A percentile compares a stretch with the other conserved stretches of the same genome.
phyloP scores from a whole-genome alignment of 1,140 invertebrate species.

The Bacillus rossius region DNA sequence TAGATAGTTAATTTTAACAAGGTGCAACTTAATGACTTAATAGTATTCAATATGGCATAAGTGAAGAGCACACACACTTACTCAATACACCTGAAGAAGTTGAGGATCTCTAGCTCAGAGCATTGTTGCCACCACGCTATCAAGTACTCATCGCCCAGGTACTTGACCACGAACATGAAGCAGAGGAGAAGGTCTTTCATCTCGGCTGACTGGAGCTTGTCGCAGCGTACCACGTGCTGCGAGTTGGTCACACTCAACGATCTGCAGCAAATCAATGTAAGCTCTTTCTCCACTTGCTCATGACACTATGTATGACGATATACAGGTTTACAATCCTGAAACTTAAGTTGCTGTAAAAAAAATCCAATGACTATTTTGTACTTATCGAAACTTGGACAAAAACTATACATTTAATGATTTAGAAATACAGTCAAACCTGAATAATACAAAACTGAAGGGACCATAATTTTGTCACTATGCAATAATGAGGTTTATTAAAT shows the following conservation, averaged over 20 bases:
- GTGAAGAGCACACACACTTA: conserved; percentile 42
- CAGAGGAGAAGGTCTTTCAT: conserved; percentile 85
- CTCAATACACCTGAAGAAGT: conserved; percentile 78
- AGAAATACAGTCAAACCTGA: no score
- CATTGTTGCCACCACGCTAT: conserved; percentile 87
- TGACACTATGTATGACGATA: no score
- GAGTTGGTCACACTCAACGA: conserved; percentile 53
- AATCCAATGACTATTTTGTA: no score
- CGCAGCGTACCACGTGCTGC: conserved; percentile 50
- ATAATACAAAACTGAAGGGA: no score
- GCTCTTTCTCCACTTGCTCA: no score
- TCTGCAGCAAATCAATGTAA: conserved; percentile 28
- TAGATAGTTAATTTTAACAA: background rate
- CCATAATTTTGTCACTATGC: no score
- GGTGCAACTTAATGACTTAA: background rate
- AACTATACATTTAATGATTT: no score
- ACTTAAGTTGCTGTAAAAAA: no score
- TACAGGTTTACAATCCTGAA: no score
- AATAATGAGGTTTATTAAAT: no score
- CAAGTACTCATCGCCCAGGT: conserved; percentile 82
- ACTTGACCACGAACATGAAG: conserved; percentile 87
- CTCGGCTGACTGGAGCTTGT: conserved; percentile 70
- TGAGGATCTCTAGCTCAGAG: conserved; percentile 63
- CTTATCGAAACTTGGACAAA: no score
- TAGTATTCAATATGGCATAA: background rate